These are phyloP conservation scores for Adelosebastes latens DNA, from an alignment of 2,797 vertebrate species.

Conservation along the genomic window DNA sequence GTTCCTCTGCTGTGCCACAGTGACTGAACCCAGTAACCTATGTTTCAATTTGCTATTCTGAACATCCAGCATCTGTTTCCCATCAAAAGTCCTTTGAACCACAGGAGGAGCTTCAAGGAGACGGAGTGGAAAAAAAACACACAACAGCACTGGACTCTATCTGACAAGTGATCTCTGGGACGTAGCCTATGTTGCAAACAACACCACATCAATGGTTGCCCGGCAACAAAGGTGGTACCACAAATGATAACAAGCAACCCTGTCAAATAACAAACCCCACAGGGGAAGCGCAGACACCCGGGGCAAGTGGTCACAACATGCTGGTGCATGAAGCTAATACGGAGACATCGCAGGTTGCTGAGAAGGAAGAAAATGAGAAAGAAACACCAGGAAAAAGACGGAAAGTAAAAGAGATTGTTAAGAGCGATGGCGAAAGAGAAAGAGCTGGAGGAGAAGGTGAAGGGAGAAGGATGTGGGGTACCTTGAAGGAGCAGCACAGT, in stretches of 20 bases:
- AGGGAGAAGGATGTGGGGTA: constrained; percentile 50
- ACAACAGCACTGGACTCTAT: background rate
- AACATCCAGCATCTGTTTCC: background rate
- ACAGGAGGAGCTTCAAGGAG: background rate
- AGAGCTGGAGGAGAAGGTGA: constrained; percentile 29
- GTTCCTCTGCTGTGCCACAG: background rate
- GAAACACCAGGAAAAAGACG: background rate
- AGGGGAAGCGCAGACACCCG: background rate
- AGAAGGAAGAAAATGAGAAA: background rate
- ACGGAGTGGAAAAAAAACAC: background rate
- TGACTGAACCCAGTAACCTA: background rate
- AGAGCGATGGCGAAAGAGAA: constrained; percentile 19
- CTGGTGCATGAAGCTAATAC: background rate
- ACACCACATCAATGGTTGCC: constrained; percentile 36
- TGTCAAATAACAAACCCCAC: constrained; percentile 1
- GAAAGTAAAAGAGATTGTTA: constrained; percentile 30
- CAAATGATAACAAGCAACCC: constrained; percentile 41
- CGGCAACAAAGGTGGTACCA: constrained; percentile 27
- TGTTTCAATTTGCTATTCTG: background rate
- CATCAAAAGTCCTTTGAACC: background rate
- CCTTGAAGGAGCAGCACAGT: constrained; percentile 74
- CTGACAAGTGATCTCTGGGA: constrained; percentile 26
- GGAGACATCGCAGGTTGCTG: background rate
- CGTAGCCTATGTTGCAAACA: constrained; percentile 4
- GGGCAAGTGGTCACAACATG: background rate